Evolutionary conservation across 2,888 invertebrate genomes (phyloP), one percentile per base, ranked within the genome.

Genomic region (Drosophila anomelani): DNA sequence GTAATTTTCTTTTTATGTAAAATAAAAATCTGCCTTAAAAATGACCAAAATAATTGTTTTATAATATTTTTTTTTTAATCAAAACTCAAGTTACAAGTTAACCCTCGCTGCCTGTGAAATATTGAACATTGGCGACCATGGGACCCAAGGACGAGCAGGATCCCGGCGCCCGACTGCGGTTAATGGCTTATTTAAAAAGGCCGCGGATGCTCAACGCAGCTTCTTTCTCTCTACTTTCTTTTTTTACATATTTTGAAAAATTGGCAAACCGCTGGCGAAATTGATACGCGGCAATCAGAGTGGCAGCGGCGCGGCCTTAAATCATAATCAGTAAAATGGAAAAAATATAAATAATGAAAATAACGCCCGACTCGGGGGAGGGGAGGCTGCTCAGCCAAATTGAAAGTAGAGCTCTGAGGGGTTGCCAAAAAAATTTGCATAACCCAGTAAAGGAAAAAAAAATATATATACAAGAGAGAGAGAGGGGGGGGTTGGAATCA

Each of bases 131-230:
- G 82, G 72, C 73, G 72, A 74, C 60, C 58, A 32, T 76, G 32
- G 58, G 39, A 26, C 39, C 36, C 46, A 47, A 39, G 61, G 43
- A 41, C 58, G 39, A 13, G 34, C 32, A 38, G 68, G 63, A 66
- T 32, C 63, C 67, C 63, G 61, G 34, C 61, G 77, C 79, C 78
- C 82, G 85, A 81, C 91, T 91, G 90, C 82, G 90, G 88, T 91
- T 91, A 91, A 90, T 91, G 91, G 90, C 89, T 90, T 91, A 91
- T 90, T 91, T 90, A 91, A 91, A 91, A 89, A 79, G 81, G 81
- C 60, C 68, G 78, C 78, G 51, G 51, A 34, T 51, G 76, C 66
- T 70, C 66, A 61, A 46, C 46, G 51, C 44, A 17, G 71, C 38
- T 54, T 39, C n/a, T 20, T 23, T 20, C 7, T 13, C 3, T 13